Base-by-base conservation (phyloP, 2,113 vertebrate species). In the Strix aluco region DNA sequence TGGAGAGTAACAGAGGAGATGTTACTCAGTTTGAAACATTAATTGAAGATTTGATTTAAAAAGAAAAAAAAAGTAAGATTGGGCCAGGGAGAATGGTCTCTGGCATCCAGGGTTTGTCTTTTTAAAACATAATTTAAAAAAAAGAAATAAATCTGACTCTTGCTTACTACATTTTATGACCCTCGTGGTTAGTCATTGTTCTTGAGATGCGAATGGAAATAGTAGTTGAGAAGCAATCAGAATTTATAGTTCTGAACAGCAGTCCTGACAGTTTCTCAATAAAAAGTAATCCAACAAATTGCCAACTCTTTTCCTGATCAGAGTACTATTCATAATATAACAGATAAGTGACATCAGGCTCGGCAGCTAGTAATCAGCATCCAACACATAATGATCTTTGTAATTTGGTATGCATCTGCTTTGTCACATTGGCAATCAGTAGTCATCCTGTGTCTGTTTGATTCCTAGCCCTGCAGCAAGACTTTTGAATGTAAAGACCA, bases 231-330 rank as follows among this genome's bases (percentile, higher is more conserved):
- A 92, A 89, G 72, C 59, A 92, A 94, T 91, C 46, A 78, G 65
- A 94, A 89, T 92, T 95, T 81, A 79, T 74, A 71, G 72, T 54
- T 92, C 47, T 67, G 75, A 91, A 78, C 55, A 86, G 69, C 42
- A 89, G 47, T 83, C 93, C 78, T 95, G 81, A 92, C 72, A 86
- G 55, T 86, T 96, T 84, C 88, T 96, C 86, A 79, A 71, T 95
- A 94, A 89, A 92, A 96, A 91, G 59, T 91, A 78, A 86, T 95
- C 91, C 83, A 84, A 47, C 69, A 84, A 94, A 96, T 94, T 95
- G 89, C 65, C 59, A 79, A 59, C 9, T 2, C 51, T 91, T 89
- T 84, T 95, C 47, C 65, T 92, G 95, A 92, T 94, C 89, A 74
- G 80, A 87, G 83, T 75, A 57, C 74, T 65, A 73, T 73, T 92